Evolutionary conservation across 2,797 vertebrate species (phyloP), one percentile per base, ranked within the genome.

Genomic region (Sebastes reedi): DNA sequence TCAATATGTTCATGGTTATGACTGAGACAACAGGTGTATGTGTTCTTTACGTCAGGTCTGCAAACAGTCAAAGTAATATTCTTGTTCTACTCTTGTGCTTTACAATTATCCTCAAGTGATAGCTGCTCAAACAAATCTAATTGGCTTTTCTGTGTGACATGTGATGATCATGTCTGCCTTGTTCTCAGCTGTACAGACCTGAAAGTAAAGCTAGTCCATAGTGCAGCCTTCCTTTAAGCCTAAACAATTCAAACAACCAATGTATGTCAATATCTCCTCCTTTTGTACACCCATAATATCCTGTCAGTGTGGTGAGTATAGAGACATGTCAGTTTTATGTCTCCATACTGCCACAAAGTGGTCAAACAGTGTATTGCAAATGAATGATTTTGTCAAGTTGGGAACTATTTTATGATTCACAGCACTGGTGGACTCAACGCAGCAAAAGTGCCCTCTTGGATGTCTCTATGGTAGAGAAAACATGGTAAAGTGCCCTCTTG

Each of bases 51-150:
- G 59, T 64, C 39, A 20, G 12, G 13, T 67, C 69, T 22, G 75
- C 82, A 92, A 92, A 91, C 85, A 92, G 29, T 70, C 62, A 69
- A 24, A 39, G 29, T 66, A 64, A 77, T 88, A 39, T 83, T 81
- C 76, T 75, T 56, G 25, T 36, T 18, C 79, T 62, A 8, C 55
- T 77, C 30, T 59, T 75, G 66, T 62, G 32, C 54, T 81, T 79
- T 60, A 68, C n/a, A 83, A 54, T 58, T 24, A 61, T 36, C 39
- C 22, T 65, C 7, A 39, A 34, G n/a, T 77, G 66, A 91, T 86
- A 79, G 42, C 83, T 74, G 25, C 30, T 69, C 84, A 92, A 93
- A 94, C 91, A 94, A 84, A 92, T 77, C 32, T 91, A 90, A 95
- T 89, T 91, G 64, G 24, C 42, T 84, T 87, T 72, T 67, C 66